Base-by-base conservation (phyloP, 2,113 vertebrate species). In the Carassius carassius region DNA sequence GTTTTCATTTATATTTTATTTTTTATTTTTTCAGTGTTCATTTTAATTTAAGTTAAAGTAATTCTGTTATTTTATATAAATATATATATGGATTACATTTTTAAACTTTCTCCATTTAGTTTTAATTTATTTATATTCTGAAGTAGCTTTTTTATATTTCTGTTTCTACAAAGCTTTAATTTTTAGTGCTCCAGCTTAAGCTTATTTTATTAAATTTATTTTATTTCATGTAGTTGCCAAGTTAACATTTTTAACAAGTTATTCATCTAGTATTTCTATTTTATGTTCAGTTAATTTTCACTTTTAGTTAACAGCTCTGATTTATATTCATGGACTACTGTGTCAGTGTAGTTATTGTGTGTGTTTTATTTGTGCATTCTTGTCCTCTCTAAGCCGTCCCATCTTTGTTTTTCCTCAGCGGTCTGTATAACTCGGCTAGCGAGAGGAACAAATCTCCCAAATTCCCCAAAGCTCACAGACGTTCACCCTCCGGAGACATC, bases 391-490 rank as follows among this genome's bases (percentile, higher is more conserved):
- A 21, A 47, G 14, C 72, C 21, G 67, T 32, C 82, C 29, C 4
- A 23, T 86, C 35, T 41, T 47, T 63, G 60, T 65, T 63, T 83
- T 78, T 84, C 77, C 80, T 32, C 77, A 96, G 96, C 49, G 96
- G 96, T 7, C 92, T 97, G 44, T 97, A 95, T 85, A 95, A 95
- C 92, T 95, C 94, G 80, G 89, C 95, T 88, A 94, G 47, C 58
- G 96, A 97, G 78, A 92, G 93, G 82, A 95, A 89, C 37, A 96
- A 94, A 88, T 97, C 96, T 41, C 96, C 96, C 2, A 97, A 96
- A 89, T 97, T 97, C 88, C 95, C 95, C 12, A 93, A 89, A 23
- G 74, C 93, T 0, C 93, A 94, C 16, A 92, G 91, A 41, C 92
- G 93, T n/a, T 94, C 95, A 73, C 94, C 94, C 0, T 96, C 96